phyloP scores from a whole-genome alignment of 1,140 invertebrate genomes.

The Bombus consobrinus region DNA sequence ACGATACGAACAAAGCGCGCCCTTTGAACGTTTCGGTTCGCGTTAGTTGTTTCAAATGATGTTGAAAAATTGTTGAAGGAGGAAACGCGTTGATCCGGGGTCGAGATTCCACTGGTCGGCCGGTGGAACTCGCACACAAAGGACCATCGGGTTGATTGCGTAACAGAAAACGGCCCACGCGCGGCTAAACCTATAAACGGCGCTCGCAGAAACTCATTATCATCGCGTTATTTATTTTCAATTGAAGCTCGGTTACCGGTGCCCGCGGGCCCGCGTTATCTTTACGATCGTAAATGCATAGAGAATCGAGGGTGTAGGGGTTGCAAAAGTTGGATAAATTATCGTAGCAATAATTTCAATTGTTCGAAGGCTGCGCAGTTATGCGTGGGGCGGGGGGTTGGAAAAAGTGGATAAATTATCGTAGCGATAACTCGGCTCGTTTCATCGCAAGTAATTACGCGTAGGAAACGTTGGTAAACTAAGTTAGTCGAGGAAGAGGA shows the following conservation, averaged over 20 bases:
- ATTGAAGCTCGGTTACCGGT: slow-evolving; percentile 19
- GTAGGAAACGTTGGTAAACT: too few relatives aligned
- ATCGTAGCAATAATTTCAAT: neutral
- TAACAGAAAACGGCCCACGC: slow-evolving; percentile 43
- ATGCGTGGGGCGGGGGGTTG: neutral
- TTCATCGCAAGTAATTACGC: neutral
- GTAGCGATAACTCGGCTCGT: neutral
- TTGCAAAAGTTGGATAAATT: neutral
- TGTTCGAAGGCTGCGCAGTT: neutral
- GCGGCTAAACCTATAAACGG: neutral
- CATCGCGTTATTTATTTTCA: slow-evolving; percentile 44
- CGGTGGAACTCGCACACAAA: slow-evolving; percentile 14
- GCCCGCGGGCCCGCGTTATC: slow-evolving; percentile 30
- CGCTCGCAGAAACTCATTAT: slow-evolving; percentile 37
- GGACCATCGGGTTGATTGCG: slow-evolving; percentile 18
- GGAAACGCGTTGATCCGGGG: neutral
- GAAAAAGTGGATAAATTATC: neutral
- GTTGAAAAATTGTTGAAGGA: too few relatives aligned
- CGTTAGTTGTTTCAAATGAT: slow-evolving; percentile 11
- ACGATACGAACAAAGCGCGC: neutral
- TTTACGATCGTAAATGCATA: neutral
- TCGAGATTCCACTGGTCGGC: neutral
- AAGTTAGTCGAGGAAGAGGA: too few relatives aligned
- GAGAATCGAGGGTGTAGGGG: neutral
- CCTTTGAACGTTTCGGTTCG: neutral